Evolutionary conservation across 2,113 vertebrate genomes (phyloP), one percentile per base, ranked within the genome.

Genomic region (Rhinopithecus roxellana): DNA sequence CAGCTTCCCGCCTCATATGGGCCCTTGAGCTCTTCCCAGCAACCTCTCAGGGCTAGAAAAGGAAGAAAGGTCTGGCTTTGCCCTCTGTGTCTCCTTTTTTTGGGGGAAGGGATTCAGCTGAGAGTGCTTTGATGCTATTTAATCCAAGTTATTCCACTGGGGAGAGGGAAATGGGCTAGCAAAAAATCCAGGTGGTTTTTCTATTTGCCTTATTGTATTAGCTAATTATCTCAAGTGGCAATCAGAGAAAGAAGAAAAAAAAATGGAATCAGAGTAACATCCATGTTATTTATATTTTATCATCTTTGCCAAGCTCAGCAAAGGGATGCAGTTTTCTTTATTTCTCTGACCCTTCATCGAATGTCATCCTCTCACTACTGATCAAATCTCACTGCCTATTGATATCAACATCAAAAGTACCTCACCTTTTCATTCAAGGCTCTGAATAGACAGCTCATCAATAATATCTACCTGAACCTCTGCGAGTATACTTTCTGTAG

Each of bases 201-300:
- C 89, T 91, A 52, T 59, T 75, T 74, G 81, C 12, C 97, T 98
- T 96, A 89, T 97, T 98, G 95, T 96, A 52, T 95, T 92, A 97
- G 94, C 97, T 98, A 98, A 98, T 99, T 99, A 98, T 97, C 97
- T 78, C 0, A 98, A 96, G 74, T 38, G 67, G 97, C 97, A 97
- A 98, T 98, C 97, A 95, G 98, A 22, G 97, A 97, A 97, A 96
- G 98, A 98, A 97, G 96, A 89, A 98, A 98, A 98, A 98, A 98
- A 98, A 98, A 92, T 84, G 78, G 92, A 93, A 97, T 95, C 96
- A 91, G 93, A 98, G 96, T 98, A 97, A 97, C 50, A 38, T 97
- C 98, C 97, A 57, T 78, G 0, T 98, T 98, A 98, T 98, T 98
- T 98, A 96, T 97, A 90, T 97, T 97, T 96, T 97, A 95, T 98